Base-by-base conservation (phyloP, 2,113 vertebrate species). In the Zosterops borbonicus region DNA sequence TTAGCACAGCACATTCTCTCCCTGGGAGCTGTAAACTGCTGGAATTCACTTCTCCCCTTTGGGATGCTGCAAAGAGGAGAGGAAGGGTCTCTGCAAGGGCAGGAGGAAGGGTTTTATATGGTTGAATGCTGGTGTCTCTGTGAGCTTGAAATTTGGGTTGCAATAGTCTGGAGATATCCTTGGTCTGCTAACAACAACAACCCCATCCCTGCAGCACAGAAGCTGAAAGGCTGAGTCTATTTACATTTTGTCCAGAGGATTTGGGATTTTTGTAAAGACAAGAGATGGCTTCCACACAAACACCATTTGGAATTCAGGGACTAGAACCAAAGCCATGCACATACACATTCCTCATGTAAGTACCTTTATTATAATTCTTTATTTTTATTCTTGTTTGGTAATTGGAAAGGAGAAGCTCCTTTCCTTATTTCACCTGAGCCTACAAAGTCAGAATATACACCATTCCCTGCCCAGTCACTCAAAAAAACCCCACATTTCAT, bases 1-100 rank as follows among this genome's bases (percentile, higher is more conserved):
- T 96, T 94, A 96, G 75, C 84, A 75, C 58, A 87, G 82, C 67
- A 58, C 91, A 89, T 95, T 95, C 83, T 59, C 96, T 96, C 92
- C 64, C 41, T 93, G 73, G 70, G 78, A 90, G 74, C 0, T 69
- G 78, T 89, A 91, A 92, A 92, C 78, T 77, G 47, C 75, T 90
- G 94, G 96, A 97, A 97, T 97, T 94, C 65, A 37, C 71, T 92
- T 58, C 62, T 92, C 46, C 81, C 80, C 59, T 67, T 28, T 95
- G 90, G 90, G 67, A 95, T 82, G 39, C 39, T 60, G 58, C 21
- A 65, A 67, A 52, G 29, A 37, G 21, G 23, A n/a, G 53, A 82
- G 62, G 60, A 92, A 91, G 52, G 49, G 79, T 91, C 74, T 75
- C 56, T 44, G 25, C 31, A 65, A 81, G 22, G 47, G 27, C 41